Percentiles rank a stretch among this genome's conserved stretches.
These are phyloP conservation scores for Phoebastria nigripes DNA, from an alignment of 2,797 vertebrate species.

Conservation along the genomic window DNA sequence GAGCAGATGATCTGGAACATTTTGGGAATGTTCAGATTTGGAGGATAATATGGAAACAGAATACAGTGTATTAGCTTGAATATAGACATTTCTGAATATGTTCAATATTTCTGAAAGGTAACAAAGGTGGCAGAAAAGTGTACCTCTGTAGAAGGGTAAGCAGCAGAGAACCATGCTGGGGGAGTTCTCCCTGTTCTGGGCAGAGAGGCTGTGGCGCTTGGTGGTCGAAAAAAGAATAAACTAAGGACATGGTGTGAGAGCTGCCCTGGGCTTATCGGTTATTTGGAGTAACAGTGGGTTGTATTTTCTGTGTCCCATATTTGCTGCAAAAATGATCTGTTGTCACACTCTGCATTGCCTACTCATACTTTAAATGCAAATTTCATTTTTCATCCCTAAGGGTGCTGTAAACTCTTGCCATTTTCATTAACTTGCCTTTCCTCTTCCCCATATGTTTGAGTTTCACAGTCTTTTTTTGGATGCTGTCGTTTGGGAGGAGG, in stretches of 20 bases:
- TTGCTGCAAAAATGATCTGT: not conserved
- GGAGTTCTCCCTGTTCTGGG: not conserved
- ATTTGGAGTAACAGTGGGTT: not conserved
- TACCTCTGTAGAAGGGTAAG: not conserved
- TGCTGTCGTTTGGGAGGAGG: not conserved
- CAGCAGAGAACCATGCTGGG: not conserved
- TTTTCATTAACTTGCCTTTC: slow-evolving; percentile 1
- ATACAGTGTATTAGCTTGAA: not conserved
- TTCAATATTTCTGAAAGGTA: not conserved
- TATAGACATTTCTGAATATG: not conserved
- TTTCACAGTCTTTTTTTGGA: not conserved
- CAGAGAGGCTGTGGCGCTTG: not conserved
- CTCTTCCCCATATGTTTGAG: not conserved
- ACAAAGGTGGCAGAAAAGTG: not conserved
- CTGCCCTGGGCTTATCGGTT: not conserved
- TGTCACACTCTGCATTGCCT: not conserved
- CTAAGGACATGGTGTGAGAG: not conserved
- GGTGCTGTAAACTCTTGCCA: not conserved
- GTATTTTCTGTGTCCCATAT: not conserved
- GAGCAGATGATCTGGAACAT: not conserved
- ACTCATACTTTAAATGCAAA: not conserved
- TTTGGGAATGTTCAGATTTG: not conserved
- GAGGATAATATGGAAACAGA: not conserved
- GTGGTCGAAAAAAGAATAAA: not conserved
- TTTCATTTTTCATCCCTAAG: not conserved